Percentiles rank a stretch among this genome's conserved stretches.
These are phyloP conservation scores for Diachasma alloeum DNA, from an alignment of 1,140 invertebrate species.

Conservation along the genomic window DNA sequence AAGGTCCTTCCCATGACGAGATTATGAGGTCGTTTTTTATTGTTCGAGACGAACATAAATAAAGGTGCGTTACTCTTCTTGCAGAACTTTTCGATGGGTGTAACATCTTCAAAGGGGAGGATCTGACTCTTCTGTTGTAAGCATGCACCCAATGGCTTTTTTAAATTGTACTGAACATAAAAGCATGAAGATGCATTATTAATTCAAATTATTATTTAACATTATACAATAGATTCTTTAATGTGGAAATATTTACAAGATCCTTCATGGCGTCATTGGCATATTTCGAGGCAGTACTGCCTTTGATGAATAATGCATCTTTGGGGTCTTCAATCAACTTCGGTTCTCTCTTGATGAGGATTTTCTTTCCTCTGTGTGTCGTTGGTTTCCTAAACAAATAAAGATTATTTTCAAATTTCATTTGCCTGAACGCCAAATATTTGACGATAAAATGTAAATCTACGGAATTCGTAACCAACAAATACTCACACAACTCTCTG, in stretches of 20 bases:
- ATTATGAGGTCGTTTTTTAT: conserved; percentile 95
- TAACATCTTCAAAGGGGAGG: conserved; percentile 85
- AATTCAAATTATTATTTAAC: not conserved
- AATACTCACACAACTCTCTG: conserved; percentile 61
- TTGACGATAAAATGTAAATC: not conserved
- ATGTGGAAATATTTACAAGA: conserved; percentile 68
- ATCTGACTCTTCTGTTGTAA: conserved; percentile 85
- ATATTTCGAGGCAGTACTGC: conserved; percentile 81
- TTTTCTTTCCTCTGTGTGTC: conserved; percentile 87
- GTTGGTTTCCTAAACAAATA: conserved; percentile 84
- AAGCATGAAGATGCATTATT: conserved; percentile 15
- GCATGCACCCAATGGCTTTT: conserved; percentile 84
- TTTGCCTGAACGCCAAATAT: too few species aligned
- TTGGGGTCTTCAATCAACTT: conserved; percentile 91
- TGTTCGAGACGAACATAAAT: conserved; percentile 90
- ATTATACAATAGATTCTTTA: not conserved
- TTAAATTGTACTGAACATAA: conserved; percentile 74
- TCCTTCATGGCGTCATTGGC: conserved; percentile 85
- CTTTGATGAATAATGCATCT: conserved; percentile 84
- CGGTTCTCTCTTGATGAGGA: conserved; percentile 81
- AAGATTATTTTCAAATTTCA: too few species aligned
- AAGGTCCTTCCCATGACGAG: conserved; percentile 89
- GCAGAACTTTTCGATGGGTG: conserved; percentile 84
- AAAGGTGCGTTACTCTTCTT: conserved; percentile 88
- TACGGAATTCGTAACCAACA: not conserved